A percentile compares a stretch with the other conserved stretches of the same genome.
Evolutionary conservation across 1,140 invertebrate genomes (phyloP).

Genomic region (Bombus soroeensis): DNA sequence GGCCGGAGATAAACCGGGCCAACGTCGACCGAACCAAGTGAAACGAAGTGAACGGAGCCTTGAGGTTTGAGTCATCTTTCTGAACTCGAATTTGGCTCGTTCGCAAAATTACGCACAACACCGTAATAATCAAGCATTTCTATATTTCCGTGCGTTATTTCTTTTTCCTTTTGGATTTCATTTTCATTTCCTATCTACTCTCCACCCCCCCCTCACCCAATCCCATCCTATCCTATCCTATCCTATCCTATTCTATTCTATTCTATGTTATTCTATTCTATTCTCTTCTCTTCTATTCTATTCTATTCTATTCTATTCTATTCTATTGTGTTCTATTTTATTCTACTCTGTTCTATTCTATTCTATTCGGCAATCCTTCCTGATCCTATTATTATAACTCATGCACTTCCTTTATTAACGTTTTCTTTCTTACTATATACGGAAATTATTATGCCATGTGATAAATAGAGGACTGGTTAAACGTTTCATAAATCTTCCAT

Average conservation of each 20-base stretch:
- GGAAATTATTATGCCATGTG: too few species aligned
- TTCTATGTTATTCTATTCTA: not conserved
- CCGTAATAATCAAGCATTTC: slow-evolving; percentile 48
- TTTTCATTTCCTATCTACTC: not conserved
- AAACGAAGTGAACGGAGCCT: slow-evolving; percentile 65
- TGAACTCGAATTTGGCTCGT: slow-evolving; percentile 51
- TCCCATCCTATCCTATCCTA: not conserved
- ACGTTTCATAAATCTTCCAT: too few species aligned
- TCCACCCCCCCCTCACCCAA: fast-evolving
- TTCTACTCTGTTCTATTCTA: too few species aligned
- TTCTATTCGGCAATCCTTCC: too few species aligned
- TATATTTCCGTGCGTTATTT: slow-evolving; percentile 2
- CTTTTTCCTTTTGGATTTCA: not conserved
- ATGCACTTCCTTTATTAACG: too few species aligned
- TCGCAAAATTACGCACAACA: slow-evolving; percentile 61
- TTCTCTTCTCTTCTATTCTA: too few species aligned
- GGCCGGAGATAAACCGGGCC: slow-evolving; percentile 77
- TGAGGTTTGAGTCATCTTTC: slow-evolving; percentile 74
- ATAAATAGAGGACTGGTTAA: too few species aligned
- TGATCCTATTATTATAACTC: too few species aligned
- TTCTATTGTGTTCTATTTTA: too few species aligned
- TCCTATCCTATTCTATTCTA: too few species aligned
- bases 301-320: too few species aligned
- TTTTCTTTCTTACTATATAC: too few species aligned
- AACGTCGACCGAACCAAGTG: slow-evolving; percentile 68